Conservation (phyloP, 2,113 vertebrate species). For the Solea senegalensis region DNA sequence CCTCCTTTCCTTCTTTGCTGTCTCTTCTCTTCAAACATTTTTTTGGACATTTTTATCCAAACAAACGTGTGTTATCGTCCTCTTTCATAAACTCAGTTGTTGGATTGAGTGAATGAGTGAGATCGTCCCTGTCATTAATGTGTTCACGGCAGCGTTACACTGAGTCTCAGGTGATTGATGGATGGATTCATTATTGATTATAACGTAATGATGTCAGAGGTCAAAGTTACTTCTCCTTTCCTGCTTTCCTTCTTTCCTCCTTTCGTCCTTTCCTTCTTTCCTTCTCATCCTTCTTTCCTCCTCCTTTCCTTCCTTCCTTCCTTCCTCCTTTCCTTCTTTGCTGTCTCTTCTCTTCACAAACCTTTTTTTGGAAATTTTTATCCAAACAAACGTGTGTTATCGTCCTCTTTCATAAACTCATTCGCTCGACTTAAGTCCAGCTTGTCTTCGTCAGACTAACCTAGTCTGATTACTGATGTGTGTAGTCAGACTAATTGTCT, state of each 20-base stretch:
- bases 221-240: no score
- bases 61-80: no score
- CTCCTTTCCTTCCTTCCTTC: background rate
- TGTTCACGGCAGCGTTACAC: background rate
- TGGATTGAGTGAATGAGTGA: no score
- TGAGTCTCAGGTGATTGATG: background rate
- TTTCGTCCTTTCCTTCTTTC: background rate
- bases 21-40: background rate
- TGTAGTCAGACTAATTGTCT: no score
- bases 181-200: conserved; percentile 19
- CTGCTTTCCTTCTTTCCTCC: background rate
- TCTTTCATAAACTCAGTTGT: no score
- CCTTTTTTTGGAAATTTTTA: background rate
- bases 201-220: conserved; percentile 9
- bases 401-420: no score
- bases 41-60: background rate
- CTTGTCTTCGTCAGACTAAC: no score
- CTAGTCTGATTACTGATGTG: no score
- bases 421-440: no score
- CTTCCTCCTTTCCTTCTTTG: background rate
- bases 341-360: background rate
- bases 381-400: no score
- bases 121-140: background rate
- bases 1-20: background rate
- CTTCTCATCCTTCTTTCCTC: background rate